These are phyloP conservation scores for Microtus obscurus DNA, from an alignment of 2,797 vertebrate genomes.

Conservation along the genomic window DNA sequence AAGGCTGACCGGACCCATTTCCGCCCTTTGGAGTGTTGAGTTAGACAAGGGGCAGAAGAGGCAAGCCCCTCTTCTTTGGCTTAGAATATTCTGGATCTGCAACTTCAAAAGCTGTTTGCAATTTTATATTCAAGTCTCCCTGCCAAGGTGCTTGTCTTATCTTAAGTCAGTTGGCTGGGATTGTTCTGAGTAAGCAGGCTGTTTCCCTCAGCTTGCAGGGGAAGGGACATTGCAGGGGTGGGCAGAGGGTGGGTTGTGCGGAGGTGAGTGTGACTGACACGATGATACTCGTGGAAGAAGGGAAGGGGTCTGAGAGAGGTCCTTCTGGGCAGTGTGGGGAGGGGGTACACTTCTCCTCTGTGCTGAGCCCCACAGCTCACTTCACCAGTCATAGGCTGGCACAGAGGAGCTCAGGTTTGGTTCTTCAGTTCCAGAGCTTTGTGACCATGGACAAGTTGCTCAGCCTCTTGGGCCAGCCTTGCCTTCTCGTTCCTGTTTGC, in stretches of 20 bases:
- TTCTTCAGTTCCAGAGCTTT: background rate
- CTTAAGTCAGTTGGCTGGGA: slow-evolving; percentile 65
- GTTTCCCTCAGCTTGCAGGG: slow-evolving; percentile 55
- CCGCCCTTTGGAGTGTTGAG: slow-evolving; percentile 70
- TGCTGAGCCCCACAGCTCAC: background rate
- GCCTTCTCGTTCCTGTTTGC: background rate
- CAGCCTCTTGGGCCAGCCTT: rapidly evolving
- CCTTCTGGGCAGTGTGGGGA: background rate
- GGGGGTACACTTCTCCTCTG: background rate
- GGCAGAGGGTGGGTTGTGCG: background rate
- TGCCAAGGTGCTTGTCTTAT: slow-evolving; percentile 82
- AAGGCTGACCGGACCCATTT: slow-evolving; percentile 67
- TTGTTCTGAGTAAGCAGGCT: slow-evolving; percentile 52
- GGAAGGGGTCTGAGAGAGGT: background rate
- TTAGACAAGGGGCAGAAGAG: slow-evolving; percentile 51
- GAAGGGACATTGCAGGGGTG: slow-evolving; percentile 17
- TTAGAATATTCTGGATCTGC: slow-evolving; percentile 72
- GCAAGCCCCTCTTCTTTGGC: slow-evolving; percentile 61
- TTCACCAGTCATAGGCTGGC: too few species aligned
- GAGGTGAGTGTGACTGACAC: background rate
- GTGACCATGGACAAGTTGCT: background rate
- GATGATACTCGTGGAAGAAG: background rate
- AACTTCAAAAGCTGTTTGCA: slow-evolving; percentile 81
- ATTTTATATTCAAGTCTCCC: slow-evolving; percentile 58
- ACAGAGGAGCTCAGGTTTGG: background rate